Evolutionary conservation across 2,797 vertebrate species (phyloP), one percentile per base, ranked within the genome.

Genomic region (Squalus acanthias): DNA sequence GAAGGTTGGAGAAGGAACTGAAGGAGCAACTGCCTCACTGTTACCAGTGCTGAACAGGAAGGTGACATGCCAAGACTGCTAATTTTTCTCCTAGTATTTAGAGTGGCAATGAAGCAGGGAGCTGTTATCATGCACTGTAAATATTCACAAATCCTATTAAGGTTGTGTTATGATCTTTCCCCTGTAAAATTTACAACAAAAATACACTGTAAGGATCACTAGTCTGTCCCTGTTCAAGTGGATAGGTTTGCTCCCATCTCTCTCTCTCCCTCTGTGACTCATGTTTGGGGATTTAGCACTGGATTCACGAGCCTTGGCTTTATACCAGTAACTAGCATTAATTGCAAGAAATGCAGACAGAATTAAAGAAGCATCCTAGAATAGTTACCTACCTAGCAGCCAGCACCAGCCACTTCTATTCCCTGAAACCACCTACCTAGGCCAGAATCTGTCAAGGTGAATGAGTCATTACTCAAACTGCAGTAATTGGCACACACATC

Each of bases 401-500:
- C 91, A 93, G 17, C n/a, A 93, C 65, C 91, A 93, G 39, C 65
- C 10, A 46, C 8, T 69, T 93, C 63, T 69, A 69, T 93, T 69
- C n/a, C 63, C 63, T 67, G 60, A 93, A 93, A 93, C 91, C 91
- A 93, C 65, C 63, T 93, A 69, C 65, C 39, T 46, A 22, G n/a
- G 91, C 65, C 20, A 93, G 65, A 69, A 46, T 46, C n/a, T 69
- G 91, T 93, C 91, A 93, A 7, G 65, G 65, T 93, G 91, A 69
- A 93, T 92, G 91, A 93, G 65, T 93, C 63, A 93, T 93, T 93
- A 69, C 9, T 69, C 91, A 93, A 67, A 46, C 91, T 69, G n/a
- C 91, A 69, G 91, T 93, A 93, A 69, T 93, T 93, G 91, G 65
- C 91, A 93, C 63, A 93, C 65, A 69, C 91, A 67, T 93, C 67